Conservation (phyloP, 2,113 vertebrate species). For the Podarcis muralis region DNA sequence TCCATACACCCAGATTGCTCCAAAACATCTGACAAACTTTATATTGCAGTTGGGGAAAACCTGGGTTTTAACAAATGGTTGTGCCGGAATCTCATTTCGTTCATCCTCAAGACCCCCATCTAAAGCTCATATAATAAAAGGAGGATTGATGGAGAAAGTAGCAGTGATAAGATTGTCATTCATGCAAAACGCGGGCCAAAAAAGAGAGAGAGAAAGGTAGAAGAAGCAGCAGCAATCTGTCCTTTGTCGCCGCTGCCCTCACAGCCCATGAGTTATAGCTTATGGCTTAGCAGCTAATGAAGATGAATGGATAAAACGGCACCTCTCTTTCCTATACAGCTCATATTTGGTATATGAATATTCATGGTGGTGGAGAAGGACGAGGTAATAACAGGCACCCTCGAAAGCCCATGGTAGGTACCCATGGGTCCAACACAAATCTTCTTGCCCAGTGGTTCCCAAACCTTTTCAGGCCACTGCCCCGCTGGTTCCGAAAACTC, state of each 20-base stretch:
- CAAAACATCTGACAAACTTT: not conserved
- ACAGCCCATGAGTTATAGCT: constrained; percentile 20
- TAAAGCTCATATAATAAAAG: not conserved
- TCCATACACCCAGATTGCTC: not conserved
- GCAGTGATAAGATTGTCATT: not conserved
- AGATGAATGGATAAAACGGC: constrained; percentile 19
- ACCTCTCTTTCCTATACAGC: not conserved
- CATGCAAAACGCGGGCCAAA: not conserved
- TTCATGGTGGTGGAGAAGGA: not conserved
- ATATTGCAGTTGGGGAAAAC: not conserved
- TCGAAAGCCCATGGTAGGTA: not conserved
- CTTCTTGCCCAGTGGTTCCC: too few species aligned
- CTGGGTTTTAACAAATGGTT: not conserved
- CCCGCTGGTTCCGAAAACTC: too few species aligned
- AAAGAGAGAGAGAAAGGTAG: not conserved
- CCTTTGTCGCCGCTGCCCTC: constrained; percentile 27
- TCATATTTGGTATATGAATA: constrained; percentile 20
- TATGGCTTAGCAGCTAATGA: not conserved
- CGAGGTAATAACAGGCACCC: not conserved
- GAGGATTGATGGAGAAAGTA: not conserved
- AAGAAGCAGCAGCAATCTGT: constrained; percentile 27
- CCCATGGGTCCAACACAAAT: not conserved
- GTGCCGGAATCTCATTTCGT: not conserved
- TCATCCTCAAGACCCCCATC: not conserved
- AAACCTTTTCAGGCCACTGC: too few species aligned